Percentiles rank a stretch among this genome's conserved stretches.
Conservation (phyloP, 92 coral and sea anemone species). For the Paragorgia papillata region DNA sequence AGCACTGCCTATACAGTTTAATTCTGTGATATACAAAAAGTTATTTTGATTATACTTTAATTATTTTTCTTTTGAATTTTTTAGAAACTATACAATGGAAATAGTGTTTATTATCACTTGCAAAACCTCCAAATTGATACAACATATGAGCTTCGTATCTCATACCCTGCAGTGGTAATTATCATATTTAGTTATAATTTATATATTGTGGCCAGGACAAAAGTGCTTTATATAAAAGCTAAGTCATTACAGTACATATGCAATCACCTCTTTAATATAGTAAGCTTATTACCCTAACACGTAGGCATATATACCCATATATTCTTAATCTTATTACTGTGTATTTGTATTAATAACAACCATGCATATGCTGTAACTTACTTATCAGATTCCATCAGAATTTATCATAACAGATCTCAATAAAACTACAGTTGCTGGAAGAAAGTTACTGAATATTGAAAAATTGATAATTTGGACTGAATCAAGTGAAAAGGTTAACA, state of each 20-base stretch:
- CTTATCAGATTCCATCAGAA: conserved; percentile 74
- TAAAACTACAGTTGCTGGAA: conserved; percentile 46
- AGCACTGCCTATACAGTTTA: too few relatives aligned
- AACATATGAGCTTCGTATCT: conserved; percentile 80
- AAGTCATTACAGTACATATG: too few relatives aligned
- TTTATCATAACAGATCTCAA: conserved; percentile 65
- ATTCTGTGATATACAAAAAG: too few relatives aligned
- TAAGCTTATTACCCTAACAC: too few relatives aligned
- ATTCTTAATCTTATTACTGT: too few relatives aligned
- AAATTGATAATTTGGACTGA: conserved; percentile 71
- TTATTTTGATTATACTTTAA: background rate
- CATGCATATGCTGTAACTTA: too few relatives aligned
- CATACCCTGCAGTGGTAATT: conserved; percentile 89
- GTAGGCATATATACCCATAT: too few relatives aligned
- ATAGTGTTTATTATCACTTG: conserved; percentile 67
- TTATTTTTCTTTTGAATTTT: conserved; percentile 1
- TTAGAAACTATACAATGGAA: conserved; percentile 61
- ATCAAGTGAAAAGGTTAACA: conserved; percentile 44
- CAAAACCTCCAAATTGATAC: conserved; percentile 55
- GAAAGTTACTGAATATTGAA: conserved; percentile 81
- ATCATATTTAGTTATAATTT: background rate
- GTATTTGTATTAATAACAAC: too few relatives aligned
- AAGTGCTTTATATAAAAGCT: too few relatives aligned
- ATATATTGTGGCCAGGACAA: too few relatives aligned
- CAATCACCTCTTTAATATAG: background rate